These are phyloP conservation scores for Nothobranchius furzeri DNA, from an alignment of 2,113 vertebrate genomes.

Conservation along the genomic window DNA sequence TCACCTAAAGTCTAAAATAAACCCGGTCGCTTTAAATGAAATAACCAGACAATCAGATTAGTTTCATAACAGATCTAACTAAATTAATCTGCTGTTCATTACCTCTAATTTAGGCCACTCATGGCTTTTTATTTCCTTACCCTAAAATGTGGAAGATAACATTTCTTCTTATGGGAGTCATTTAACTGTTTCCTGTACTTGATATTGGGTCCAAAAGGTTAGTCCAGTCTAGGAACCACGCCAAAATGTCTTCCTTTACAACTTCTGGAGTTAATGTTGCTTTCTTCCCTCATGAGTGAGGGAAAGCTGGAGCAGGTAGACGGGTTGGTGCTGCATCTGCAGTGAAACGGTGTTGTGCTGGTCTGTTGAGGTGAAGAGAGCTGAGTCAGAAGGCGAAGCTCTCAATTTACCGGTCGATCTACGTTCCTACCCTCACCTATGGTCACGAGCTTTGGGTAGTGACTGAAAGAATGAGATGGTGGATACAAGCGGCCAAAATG, in stretches of 20 bases:
- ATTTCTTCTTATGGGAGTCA: slow-evolving; percentile 22
- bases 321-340: too few species aligned
- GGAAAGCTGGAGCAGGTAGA: too few species aligned
- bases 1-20: not conserved
- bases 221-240: slow-evolving; percentile 1
- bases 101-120: slow-evolving; percentile 29
- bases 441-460: too few species aligned
- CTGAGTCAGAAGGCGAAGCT: too few species aligned
- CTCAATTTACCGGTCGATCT: too few species aligned
- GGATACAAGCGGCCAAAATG: too few species aligned
- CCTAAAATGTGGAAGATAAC: slow-evolving; percentile 24
- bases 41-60: not conserved
- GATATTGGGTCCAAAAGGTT: slow-evolving; percentile 27
- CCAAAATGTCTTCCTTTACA: slow-evolving; percentile 22
- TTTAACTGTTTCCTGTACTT: slow-evolving; percentile 20
- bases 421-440: too few species aligned
- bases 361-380: too few species aligned
- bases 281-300: too few species aligned
- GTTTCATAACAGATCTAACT: slow-evolving; percentile 13
- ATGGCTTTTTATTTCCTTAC: slow-evolving; percentile 4
- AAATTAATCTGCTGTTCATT: slow-evolving; percentile 40
- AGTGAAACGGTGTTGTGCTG: too few species aligned
- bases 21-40: not conserved
- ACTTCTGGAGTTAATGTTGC: too few species aligned
- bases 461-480: too few species aligned